A percentile compares a stretch with the other conserved stretches of the same genome.
Conservation (phyloP, 2,113 vertebrate genomes). For the Cyprinodon tularosa region DNA sequence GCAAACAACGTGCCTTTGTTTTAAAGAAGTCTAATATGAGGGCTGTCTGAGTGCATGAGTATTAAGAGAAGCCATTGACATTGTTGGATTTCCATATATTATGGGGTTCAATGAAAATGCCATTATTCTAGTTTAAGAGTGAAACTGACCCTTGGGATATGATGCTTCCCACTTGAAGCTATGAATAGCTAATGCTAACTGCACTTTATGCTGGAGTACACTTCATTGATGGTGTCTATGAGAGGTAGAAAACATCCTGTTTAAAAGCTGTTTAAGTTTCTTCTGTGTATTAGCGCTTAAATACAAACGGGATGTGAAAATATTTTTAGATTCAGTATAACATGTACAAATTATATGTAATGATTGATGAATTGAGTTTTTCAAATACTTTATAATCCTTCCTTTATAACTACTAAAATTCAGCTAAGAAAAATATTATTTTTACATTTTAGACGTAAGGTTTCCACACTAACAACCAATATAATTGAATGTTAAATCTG, state of each 20-base stretch:
- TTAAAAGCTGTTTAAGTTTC: constrained; percentile 50
- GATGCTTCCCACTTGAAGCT: constrained; percentile 72
- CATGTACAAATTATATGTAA: constrained; percentile 7
- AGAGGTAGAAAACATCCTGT: constrained; percentile 50
- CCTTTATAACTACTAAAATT: not conserved
- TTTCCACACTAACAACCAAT: too few relatives aligned
- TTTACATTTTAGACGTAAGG: not conserved
- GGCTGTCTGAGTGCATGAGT: constrained; percentile 53
- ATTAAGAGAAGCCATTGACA: constrained; percentile 78
- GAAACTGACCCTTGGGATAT: constrained; percentile 71
- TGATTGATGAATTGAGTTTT: not conserved
- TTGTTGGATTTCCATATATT: constrained; percentile 77
- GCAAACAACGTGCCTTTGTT: constrained; percentile 72
- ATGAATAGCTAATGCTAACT: constrained; percentile 74
- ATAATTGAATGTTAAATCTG: too few relatives aligned
- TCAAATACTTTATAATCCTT: not conserved
- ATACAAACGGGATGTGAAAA: constrained; percentile 30
- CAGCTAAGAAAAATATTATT: not conserved
- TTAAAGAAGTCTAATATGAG: constrained; percentile 70
- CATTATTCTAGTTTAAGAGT: constrained; percentile 70
- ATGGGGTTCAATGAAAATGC: constrained; percentile 78
- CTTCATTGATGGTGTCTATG: constrained; percentile 63
- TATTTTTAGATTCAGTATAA: constrained; percentile 15
- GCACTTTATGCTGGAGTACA: constrained; percentile 62
- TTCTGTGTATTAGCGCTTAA: constrained; percentile 3